Evolutionary conservation across 2,113 vertebrate genomes (phyloP).

Genomic region (Eleginops maclovinus): DNA sequence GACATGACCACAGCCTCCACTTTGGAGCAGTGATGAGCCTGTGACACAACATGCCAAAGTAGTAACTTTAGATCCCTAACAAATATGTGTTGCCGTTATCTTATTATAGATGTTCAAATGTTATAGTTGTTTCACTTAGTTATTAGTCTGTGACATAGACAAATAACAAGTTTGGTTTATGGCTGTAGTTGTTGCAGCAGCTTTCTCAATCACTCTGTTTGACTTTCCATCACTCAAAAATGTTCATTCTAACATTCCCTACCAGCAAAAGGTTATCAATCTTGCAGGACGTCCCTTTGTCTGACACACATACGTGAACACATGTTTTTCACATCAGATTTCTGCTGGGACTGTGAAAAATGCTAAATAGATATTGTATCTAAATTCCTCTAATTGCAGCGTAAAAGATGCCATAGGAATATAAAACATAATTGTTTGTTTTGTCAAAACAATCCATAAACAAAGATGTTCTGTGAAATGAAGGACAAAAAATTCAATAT

Average conservation of each 20-base stretch:
- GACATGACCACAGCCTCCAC: constrained; percentile 23
- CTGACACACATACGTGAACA: background rate
- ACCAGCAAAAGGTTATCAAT: background rate
- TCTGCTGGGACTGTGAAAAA: constrained; percentile 8
- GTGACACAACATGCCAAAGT: constrained; percentile 16
- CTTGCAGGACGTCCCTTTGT: background rate
- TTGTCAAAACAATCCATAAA: background rate
- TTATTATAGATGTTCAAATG: constrained; percentile 28
- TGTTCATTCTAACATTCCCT: background rate
- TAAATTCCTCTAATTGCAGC: background rate
- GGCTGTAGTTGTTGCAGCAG: background rate
- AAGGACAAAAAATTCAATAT: background rate
- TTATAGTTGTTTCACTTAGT: background rate
- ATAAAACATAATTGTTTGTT: constrained; percentile 11
- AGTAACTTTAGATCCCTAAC: constrained; percentile 40
- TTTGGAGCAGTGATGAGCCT: constrained; percentile 4
- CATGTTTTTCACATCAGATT: constrained; percentile 27
- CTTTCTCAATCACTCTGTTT: background rate
- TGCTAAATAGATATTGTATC: background rate
- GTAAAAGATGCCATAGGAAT: background rate
- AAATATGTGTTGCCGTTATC: constrained; percentile 44
- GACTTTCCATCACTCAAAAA: background rate
- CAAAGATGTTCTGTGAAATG: background rate
- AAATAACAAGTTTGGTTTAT: constrained; percentile 11
- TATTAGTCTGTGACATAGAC: constrained; percentile 34